Conservation (phyloP, 2,888 invertebrate genomes). For the Agriopis leucophaearia region DNA sequence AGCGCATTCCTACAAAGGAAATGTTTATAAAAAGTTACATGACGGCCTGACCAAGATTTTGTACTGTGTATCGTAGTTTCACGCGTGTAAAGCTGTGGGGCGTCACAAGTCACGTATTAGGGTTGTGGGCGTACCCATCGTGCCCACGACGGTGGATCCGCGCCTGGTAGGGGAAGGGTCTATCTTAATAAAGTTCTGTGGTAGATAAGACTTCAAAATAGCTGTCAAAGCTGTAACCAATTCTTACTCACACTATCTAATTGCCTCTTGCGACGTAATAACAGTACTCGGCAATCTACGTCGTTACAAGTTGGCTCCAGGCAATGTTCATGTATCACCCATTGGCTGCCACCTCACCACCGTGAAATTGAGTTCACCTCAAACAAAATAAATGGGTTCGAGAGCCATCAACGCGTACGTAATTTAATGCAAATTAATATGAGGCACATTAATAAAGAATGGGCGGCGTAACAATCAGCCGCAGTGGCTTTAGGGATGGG, state of each 20-base stretch:
- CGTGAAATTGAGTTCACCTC: constrained; percentile 74
- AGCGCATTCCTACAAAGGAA: no score
- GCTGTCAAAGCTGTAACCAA: not conserved
- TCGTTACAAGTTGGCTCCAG: not conserved
- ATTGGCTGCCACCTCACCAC: constrained; percentile 43
- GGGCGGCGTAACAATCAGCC: constrained; percentile 26
- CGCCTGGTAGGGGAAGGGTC: no score
- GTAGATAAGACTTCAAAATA: not conserved
- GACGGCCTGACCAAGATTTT: no score
- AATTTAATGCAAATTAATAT: constrained; percentile 62
- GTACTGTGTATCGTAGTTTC: no score
- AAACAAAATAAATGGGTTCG: constrained; percentile 66
- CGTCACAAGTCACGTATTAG: no score
- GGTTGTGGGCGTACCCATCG: no score
- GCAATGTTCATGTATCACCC: constrained; percentile 21
- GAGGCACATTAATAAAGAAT: constrained; percentile 51
- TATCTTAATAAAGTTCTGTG: no score
- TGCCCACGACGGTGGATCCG: no score
- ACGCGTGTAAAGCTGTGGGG: no score
- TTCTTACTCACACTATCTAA: not conserved
- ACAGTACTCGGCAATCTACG: no score
- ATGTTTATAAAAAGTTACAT: no score
- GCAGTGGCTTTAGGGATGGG: constrained; percentile 13
- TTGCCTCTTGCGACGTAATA: no score
- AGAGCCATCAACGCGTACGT: constrained; percentile 53